A percentile compares a stretch with the other conserved stretches of the same genome.
Evolutionary conservation across 2,113 vertebrate genomes (phyloP).

Genomic region (Entelurus aequoreus): DNA sequence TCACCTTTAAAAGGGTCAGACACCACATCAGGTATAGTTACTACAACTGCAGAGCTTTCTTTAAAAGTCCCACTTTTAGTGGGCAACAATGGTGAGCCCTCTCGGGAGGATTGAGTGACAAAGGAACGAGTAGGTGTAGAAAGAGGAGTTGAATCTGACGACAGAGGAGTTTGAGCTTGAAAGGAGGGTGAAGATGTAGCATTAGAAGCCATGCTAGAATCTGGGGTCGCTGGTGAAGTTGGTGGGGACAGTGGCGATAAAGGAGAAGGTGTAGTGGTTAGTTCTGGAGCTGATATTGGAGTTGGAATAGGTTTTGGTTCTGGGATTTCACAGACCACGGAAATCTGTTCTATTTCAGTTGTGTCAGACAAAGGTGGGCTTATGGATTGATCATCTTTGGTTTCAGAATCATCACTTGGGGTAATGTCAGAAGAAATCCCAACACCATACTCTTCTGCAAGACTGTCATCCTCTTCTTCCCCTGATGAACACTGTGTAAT

Average conservation of each 20-base stretch:
- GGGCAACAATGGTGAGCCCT: constrained; percentile 1
- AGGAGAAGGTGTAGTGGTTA: constrained; percentile 60
- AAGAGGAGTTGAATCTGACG: constrained; percentile 59
- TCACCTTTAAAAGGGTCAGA: constrained; percentile 46
- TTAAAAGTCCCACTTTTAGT: not conserved
- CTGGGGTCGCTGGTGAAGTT: constrained; percentile 61
- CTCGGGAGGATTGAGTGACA: constrained; percentile 32
- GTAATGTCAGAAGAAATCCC: constrained; percentile 80
- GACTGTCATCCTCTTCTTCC: constrained; percentile 86
- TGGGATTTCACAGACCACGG: constrained; percentile 81
- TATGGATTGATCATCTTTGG: constrained; percentile 66
- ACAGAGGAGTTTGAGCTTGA: constrained; percentile 58
- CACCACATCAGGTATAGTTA: constrained; percentile 59
- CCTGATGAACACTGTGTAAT: constrained; percentile 96
- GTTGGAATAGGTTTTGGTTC: constrained; percentile 73
- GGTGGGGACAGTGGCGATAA: constrained; percentile 56
- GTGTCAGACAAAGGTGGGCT: constrained; percentile 70
- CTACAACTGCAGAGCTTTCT: constrained; percentile 32
- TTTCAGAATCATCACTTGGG: constrained; percentile 77
- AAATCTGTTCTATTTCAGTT: constrained; percentile 77
- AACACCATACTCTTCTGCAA: constrained; percentile 75
- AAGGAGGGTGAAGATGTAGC: constrained; percentile 59
- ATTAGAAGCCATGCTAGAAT: constrained; percentile 62
- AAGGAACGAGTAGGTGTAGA: constrained; percentile 57
- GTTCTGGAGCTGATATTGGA: constrained; percentile 61